Base-by-base conservation (phyloP, 2,113 vertebrate species). In the Rhinolophus sinicus region DNA sequence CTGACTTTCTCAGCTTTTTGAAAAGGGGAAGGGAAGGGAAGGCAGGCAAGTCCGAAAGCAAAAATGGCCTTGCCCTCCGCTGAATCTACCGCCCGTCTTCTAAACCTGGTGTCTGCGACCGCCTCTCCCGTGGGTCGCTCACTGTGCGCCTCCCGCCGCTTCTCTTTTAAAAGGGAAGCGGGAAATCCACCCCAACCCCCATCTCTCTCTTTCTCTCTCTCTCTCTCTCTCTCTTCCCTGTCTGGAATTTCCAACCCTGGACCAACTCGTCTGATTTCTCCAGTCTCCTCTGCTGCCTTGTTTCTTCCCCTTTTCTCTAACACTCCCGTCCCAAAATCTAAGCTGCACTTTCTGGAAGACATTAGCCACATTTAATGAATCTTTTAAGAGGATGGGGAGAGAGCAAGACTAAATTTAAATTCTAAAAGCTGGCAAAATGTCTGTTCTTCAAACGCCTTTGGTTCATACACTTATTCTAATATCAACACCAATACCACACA, bases 311-410 rank as follows among this genome's bases (percentile, higher is more conserved):
- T 72, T n/a, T 78, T 70, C 72, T 72, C 62, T 19, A 95, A 90
- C 15, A 77, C 22, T 44, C 40, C 52, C 52, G 35, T 76, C 62
- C 72, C 94, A 40, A 96, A 94, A 54, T 72, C 62, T 65, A 72
- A 64, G 52, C 54, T 6, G 83, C 40, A 96, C 62, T 89, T 95
- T 97, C 93, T 96, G 92, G 80, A 93, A 98, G 96, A 90, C 76
- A 94, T 92, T 58, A 95, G 47, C 70, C 95, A 94, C 62, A 8
- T 87, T 19, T 35, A 52, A 56, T 85, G 58, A 78, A 87, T 85
- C 64, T 44, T 93, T 84, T 65, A 65, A 93, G 75, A 91, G 67
- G 52, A 78, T 9, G 35, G 38, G 18, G 52, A 64, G 72, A 2
- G 10, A 76, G 85, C 56, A 72, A 56, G 58, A 60, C 10, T n/a